Evolutionary conservation across 2,888 invertebrate species (phyloP).

Genomic region (Dasypolia templi): DNA sequence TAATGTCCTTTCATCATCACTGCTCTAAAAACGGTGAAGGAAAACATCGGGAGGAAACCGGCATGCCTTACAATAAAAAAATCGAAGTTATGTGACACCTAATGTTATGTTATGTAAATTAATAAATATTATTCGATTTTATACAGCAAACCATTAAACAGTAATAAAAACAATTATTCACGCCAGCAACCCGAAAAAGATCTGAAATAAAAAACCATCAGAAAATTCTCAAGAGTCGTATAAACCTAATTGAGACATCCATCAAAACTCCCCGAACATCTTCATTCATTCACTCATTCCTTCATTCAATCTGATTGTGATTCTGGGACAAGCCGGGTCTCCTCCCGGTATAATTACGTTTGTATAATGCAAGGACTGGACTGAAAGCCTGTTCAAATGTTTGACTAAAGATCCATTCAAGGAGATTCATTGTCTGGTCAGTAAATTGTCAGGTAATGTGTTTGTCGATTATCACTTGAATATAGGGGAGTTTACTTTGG

Average conservation of each 20-base stretch:
- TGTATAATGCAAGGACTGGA: slow-evolving; percentile 49
- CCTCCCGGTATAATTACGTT: slow-evolving; percentile 59
- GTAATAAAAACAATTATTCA: slow-evolving; percentile 19
- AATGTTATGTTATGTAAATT: neutral
- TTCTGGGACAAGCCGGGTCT: slow-evolving; percentile 38
- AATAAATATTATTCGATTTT: neutral
- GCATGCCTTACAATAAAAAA: too few species aligned
- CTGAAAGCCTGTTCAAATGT: slow-evolving; percentile 51
- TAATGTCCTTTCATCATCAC: too few species aligned
- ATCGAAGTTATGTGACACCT: too few species aligned
- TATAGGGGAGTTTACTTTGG: slow-evolving; percentile 14
- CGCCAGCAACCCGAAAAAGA: neutral
- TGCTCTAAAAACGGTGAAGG: too few species aligned
- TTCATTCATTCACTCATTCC: slow-evolving; percentile 39
- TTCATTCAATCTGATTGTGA: slow-evolving; percentile 55
- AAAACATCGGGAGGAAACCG: too few species aligned
- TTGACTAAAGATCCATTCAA: slow-evolving; percentile 45
- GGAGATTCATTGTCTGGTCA: slow-evolving; percentile 41
- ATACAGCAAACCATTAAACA: neutral
- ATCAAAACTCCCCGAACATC: slow-evolving; percentile 50
- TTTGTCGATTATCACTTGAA: slow-evolving; percentile 41
- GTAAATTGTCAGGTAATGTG: slow-evolving; percentile 49
- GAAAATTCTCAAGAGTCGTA: slow-evolving; percentile 53
- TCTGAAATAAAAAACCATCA: slow-evolving; percentile 21
- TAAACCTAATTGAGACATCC: slow-evolving; percentile 59